Evolutionary conservation across 1,140 invertebrate species (phyloP).

Genomic region (Cylas formicarius): DNA sequence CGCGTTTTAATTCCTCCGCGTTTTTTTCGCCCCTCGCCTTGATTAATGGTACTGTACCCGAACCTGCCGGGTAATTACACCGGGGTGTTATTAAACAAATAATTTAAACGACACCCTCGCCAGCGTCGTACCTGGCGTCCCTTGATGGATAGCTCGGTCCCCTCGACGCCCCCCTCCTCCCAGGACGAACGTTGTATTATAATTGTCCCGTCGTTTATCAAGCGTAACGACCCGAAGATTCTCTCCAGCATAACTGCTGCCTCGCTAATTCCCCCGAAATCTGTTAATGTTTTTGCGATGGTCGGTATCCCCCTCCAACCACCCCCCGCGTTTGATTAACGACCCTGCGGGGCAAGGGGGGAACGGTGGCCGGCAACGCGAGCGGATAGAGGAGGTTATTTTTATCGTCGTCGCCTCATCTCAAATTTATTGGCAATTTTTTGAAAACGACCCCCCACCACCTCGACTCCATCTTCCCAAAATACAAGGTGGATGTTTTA

Average conservation of each 20-base stretch:
- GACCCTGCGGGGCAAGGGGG: too few relatives aligned
- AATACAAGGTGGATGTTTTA: not conserved
- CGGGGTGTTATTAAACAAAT: conserved; percentile 12
- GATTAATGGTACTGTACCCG: too few relatives aligned
- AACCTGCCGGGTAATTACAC: conserved; percentile 16
- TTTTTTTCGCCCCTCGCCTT: conserved; percentile 2
- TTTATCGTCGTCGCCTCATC: conserved; percentile 18
- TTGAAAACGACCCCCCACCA: too few relatives aligned
- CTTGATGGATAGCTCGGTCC: not conserved
- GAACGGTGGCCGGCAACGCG: too few relatives aligned
- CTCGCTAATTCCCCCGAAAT: conserved; percentile 18
- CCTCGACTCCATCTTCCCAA: not conserved
- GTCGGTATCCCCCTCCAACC: too few relatives aligned
- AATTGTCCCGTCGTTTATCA: conserved; percentile 32
- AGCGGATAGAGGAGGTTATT: too few relatives aligned
- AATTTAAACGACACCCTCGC: conserved; percentile 8
- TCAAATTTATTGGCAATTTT: conserved; percentile 18
- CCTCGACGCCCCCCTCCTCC: not conserved
- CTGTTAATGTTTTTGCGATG: conserved; percentile 22
- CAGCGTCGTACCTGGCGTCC: not conserved
- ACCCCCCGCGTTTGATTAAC: conserved; percentile 16
- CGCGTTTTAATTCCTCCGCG: too few relatives aligned
- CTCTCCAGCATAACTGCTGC: conserved; percentile 6
- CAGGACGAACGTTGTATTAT: conserved; percentile 13
- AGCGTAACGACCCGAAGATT: conserved; percentile 19